Conservation (phyloP, 2,113 vertebrate species). For the Odobenus rosmarus region DNA sequence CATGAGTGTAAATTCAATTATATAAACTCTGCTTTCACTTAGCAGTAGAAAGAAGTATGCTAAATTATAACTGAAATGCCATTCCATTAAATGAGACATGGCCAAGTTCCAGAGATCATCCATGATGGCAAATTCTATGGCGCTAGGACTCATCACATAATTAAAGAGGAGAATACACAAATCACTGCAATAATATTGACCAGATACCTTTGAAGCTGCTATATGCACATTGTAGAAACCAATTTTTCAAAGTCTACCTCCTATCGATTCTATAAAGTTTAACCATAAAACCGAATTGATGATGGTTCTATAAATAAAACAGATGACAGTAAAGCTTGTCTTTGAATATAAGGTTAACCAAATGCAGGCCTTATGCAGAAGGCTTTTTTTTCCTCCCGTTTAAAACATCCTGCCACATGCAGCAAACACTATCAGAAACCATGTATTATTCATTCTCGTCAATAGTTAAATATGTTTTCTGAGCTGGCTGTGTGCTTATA, state of each 20-base stretch:
- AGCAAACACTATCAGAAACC: not conserved
- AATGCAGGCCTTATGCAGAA: not conserved
- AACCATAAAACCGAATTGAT: not conserved
- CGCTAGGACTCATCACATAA: not conserved
- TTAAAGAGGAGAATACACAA: not conserved
- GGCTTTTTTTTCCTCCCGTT: not conserved
- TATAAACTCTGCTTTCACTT: not conserved
- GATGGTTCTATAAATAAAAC: not conserved
- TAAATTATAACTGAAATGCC: slow-evolving; percentile 1
- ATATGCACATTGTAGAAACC: not conserved
- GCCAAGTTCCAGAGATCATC: not conserved
- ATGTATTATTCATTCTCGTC: slow-evolving; percentile 66
- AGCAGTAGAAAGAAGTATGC: not conserved
- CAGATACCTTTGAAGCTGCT: not conserved
- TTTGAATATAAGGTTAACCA: not conserved
- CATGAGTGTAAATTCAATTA: not conserved
- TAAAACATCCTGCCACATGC: slow-evolving; percentile 33
- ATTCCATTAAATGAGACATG: not conserved
- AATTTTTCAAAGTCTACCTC: not conserved
- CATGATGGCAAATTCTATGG: not conserved
- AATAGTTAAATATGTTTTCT: slow-evolving; percentile 54
- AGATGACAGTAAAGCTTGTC: not conserved
- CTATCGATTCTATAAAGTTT: not conserved
- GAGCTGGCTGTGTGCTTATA: not conserved
- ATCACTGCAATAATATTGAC: not conserved